phyloP scores from a whole-genome alignment of 2,888 invertebrate genomes.

The Kuschelorhynchus macadamiae region DNA sequence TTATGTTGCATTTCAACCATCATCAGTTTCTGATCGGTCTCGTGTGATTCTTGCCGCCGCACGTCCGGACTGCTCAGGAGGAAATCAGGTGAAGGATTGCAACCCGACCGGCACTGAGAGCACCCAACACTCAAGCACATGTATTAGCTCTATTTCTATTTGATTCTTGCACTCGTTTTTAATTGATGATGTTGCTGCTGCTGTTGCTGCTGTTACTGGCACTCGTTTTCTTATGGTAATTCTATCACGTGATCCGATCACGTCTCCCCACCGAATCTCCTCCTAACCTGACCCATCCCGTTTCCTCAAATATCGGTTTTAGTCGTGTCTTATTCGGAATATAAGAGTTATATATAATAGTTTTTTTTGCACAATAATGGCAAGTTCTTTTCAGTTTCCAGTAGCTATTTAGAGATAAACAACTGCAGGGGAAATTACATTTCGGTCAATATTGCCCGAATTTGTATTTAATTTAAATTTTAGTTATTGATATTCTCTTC shows the following conservation, averaged over 20 bases:
- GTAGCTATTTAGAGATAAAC: too few species aligned
- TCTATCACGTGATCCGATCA: conserved; percentile 7
- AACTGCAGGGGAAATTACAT: too few species aligned
- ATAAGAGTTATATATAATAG: too few species aligned
- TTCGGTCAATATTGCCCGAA: too few species aligned
- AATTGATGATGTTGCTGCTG: conserved; percentile 30
- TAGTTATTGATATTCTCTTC: too few species aligned
- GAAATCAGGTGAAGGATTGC: conserved; percentile 74
- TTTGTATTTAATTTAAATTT: too few species aligned
- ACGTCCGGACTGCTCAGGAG: conserved; percentile 70
- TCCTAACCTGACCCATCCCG: too few species aligned
- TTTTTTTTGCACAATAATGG: too few species aligned
- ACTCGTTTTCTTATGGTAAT: conserved; percentile 43
- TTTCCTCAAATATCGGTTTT: too few species aligned
- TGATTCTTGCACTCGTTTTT: conserved; percentile 50
- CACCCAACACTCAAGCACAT: conserved; percentile 64
- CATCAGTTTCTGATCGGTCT: conserved; percentile 68
- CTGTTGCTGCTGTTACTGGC: conserved; percentile 21
- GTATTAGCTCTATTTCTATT: conserved; percentile 65
- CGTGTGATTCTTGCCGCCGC: conserved; percentile 69
- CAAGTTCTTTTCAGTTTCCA: too few species aligned
- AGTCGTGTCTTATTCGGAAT: too few species aligned
- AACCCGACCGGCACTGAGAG: conserved; percentile 59
- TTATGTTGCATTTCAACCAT: conserved; percentile 60
- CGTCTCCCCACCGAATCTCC: conserved; percentile 6